Evolutionary conservation across 2,113 vertebrate species (phyloP).

Genomic region (Elanoides forficatus): DNA sequence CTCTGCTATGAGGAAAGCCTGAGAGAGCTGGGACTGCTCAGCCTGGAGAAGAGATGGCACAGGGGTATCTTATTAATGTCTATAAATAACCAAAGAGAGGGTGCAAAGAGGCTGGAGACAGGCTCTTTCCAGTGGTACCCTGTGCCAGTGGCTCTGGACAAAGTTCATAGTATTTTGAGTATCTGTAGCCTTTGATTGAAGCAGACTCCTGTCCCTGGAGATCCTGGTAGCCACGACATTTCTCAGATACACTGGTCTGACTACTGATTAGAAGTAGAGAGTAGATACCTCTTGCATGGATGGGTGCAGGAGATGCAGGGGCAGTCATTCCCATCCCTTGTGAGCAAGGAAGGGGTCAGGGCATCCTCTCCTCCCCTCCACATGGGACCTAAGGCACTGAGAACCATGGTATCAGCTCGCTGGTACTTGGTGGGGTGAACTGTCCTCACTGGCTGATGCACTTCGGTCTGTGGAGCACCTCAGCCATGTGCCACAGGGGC

Average conservation of each 20-base stretch:
- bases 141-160: not conserved
- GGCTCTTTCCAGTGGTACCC: not conserved
- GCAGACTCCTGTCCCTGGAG: not conserved
- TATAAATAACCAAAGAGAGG: not conserved
- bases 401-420: rapidly evolving
- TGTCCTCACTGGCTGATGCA: not conserved
- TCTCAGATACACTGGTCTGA: not conserved
- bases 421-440: not conserved
- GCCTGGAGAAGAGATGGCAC: not conserved
- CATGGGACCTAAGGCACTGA: too few relatives aligned
- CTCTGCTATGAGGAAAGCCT: not conserved
- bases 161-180: not conserved
- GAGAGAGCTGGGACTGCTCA: not conserved
- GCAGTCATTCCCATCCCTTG: not conserved
- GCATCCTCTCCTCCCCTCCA: not conserved
- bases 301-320: not conserved
- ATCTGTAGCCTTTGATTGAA: too few relatives aligned
- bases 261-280: not conserved
- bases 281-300: not conserved
- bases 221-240: not conserved
- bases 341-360: not conserved
- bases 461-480: not conserved
- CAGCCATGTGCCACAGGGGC: not conserved
- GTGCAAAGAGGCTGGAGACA: not conserved
- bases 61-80: not conserved